phyloP scores from a whole-genome alignment of 1,140 invertebrate genomes.

The Papilio glaucus region DNA sequence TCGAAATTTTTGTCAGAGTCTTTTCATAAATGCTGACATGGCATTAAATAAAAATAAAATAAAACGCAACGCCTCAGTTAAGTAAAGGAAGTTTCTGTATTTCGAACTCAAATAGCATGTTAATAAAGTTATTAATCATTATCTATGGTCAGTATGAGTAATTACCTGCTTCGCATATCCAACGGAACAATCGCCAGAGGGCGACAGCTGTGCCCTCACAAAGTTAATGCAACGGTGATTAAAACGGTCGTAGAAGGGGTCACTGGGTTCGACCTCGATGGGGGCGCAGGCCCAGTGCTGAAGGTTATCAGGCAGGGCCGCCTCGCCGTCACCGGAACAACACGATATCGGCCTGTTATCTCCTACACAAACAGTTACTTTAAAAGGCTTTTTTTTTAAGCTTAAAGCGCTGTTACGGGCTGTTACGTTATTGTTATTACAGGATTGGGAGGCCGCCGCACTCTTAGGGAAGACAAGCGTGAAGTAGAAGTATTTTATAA shows the following conservation, averaged over 20 bases:
- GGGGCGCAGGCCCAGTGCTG: constrained; percentile 89
- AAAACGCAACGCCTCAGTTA: no score
- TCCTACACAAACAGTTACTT: no score
- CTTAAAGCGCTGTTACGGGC: no score
- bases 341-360: constrained; percentile 86
- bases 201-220: constrained; percentile 86
- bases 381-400: no score
- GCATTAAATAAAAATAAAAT: no score
- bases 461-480: no score
- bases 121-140: not conserved
- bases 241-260: constrained; percentile 87
- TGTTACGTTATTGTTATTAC: no score
- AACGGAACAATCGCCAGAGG: constrained; percentile 86
- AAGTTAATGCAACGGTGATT: constrained; percentile 88
- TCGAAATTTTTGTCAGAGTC: no score
- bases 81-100: no score
- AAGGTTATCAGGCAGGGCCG: constrained; percentile 73
- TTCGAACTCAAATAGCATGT: constrained; percentile 21
- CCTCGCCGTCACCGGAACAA: constrained; percentile 81
- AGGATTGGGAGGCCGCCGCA: no score
- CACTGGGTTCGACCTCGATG: constrained; percentile 86
- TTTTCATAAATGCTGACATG: no score
- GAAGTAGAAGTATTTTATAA: no score
- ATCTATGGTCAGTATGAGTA: not conserved
- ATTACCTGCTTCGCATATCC: constrained; percentile 88